Conservation (phyloP, 2,113 vertebrate species). For the Enhydra lutris region DNA sequence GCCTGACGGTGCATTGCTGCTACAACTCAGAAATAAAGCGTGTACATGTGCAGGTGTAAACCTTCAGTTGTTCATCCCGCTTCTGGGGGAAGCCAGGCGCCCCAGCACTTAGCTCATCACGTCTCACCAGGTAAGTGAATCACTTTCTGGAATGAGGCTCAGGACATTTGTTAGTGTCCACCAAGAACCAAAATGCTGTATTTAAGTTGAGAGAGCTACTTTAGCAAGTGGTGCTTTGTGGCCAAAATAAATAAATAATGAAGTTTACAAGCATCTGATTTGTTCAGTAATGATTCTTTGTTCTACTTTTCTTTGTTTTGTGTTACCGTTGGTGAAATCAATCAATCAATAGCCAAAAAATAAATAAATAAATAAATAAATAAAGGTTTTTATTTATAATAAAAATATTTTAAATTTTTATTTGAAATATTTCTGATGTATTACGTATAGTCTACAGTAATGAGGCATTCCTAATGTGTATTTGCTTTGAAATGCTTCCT, state of each 20-base stretch:
- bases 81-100: background rate
- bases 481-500: conserved; percentile 14
- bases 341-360: background rate
- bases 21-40: too few relatives aligned
- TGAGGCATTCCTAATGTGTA: background rate
- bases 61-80: background rate
- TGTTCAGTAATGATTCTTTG: background rate
- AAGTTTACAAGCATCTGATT: background rate
- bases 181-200: background rate
- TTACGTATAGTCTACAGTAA: background rate
- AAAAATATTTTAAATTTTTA: background rate
- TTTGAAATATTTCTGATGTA: background rate
- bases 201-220: background rate
- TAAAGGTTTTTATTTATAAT: background rate
- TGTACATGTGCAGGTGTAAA: rapidly evolving
- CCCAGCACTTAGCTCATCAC: background rate
- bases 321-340: background rate
- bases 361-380: background rate
- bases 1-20: rapidly evolving
- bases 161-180: background rate
- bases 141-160: background rate
- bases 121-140: background rate
- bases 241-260: background rate
- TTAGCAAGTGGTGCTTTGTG: background rate
- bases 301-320: background rate